phyloP scores from a whole-genome alignment of 2,888 invertebrate species.

The Lissonota sp. region DNA sequence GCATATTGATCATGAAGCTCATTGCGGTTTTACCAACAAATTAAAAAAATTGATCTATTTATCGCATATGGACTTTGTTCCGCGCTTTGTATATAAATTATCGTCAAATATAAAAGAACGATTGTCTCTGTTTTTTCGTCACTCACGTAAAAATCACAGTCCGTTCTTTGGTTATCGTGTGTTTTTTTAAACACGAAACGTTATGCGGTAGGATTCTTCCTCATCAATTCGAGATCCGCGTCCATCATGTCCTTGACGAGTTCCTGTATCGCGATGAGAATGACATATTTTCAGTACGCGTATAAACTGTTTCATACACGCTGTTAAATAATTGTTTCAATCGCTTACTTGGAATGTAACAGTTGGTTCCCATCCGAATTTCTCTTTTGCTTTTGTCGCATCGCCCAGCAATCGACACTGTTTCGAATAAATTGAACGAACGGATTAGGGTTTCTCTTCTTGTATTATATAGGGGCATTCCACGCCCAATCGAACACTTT shows the following conservation, averaged over 20 bases:
- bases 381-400: conserved; percentile 93
- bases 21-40: no score
- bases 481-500: no score
- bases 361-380: conserved; percentile 95
- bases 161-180: conserved; percentile 1
- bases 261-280: conserved; percentile 86
- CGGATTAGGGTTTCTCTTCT: no score
- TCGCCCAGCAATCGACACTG: conserved; percentile 91
- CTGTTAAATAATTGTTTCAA: neutral
- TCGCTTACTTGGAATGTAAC: conserved; percentile 88
- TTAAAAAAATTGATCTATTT: no score
- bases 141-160: neutral
- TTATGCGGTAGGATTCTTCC: conserved; percentile 94
- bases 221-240: conserved; percentile 96
- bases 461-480: no score
- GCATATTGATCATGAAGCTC: no score
- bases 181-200: neutral
- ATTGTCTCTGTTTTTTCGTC: neutral
- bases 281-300: neutral
- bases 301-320: neutral
- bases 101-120: neutral
- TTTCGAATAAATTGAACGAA: conserved; percentile 12
- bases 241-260: conserved; percentile 98
- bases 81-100: neutral
- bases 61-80: neutral